A percentile compares a stretch with the other conserved stretches of the same genome.
phyloP scores from a whole-genome alignment of 2,113 vertebrate species.

The Paramormyrops kingsleyae region DNA sequence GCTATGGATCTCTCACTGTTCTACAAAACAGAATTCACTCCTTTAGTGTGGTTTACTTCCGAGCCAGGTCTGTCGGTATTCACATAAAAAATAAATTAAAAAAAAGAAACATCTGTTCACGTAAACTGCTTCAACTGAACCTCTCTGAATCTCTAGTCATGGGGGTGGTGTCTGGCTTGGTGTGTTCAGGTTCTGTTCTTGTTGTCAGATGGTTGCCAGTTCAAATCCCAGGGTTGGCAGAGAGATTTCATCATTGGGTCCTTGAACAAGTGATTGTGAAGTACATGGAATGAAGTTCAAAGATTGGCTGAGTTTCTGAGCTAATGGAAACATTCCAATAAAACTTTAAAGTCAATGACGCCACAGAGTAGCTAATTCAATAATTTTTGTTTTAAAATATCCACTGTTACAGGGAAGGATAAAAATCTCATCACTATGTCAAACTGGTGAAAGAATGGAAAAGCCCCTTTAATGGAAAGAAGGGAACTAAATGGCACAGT shows the following conservation, averaged over 20 bases:
- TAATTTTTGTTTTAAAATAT: neutral
- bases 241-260: neutral
- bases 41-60: neutral
- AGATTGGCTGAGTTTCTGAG: neutral
- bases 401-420: neutral
- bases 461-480: neutral
- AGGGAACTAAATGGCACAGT: neutral
- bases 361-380: neutral
- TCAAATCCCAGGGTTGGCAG: neutral
- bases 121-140: neutral
- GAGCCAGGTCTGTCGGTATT: neutral
- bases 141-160: neutral
- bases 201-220: neutral
- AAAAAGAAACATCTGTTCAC: neutral
- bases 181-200: neutral
- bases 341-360: neutral
- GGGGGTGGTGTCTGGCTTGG: neutral
- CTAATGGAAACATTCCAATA: neutral
- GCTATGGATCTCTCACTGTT: neutral
- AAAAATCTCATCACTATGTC: neutral
- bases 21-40: neutral
- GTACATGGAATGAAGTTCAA: neutral
- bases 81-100: neutral
- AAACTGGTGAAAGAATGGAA: neutral
- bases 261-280: neutral